These are phyloP conservation scores for Onychostruthus taczanowskii DNA, from an alignment of 2,113 vertebrate species.

Conservation along the genomic window DNA sequence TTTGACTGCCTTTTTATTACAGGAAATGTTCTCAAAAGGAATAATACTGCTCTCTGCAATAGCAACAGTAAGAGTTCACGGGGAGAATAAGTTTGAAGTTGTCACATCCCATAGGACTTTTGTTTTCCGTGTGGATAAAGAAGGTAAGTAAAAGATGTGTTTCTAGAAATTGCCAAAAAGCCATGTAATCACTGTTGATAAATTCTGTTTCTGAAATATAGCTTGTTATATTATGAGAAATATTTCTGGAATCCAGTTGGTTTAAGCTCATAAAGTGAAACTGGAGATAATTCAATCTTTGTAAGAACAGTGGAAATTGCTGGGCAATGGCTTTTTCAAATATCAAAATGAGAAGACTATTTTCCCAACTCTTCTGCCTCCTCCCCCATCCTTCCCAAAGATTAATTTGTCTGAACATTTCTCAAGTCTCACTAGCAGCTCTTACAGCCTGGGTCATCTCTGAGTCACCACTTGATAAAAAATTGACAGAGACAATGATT, in stretches of 20 bases:
- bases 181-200: not conserved
- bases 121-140: constrained; percentile 89
- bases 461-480: not conserved
- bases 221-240: not conserved
- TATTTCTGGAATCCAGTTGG: not conserved
- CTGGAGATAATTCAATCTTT: not conserved
- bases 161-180: not conserved
- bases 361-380: not conserved
- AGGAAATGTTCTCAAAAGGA: constrained; percentile 98
- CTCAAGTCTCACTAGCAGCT: not conserved
- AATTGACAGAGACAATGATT: not conserved
- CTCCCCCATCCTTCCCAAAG: not conserved
- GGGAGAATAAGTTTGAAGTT: constrained; percentile 95
- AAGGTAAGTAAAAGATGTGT: constrained; percentile 78
- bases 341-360: not conserved
- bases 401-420: not conserved
- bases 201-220: not conserved
- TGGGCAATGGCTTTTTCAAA: not conserved
- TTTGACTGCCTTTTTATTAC: not conserved
- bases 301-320: not conserved
- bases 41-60: constrained; percentile 87
- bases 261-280: not conserved
- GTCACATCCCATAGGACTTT: constrained; percentile 89
- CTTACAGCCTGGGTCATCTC: not conserved
- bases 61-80: constrained; percentile 78